These are phyloP conservation scores for Diachasma alloeum DNA, from an alignment of 1,140 invertebrate genomes.

Conservation along the genomic window DNA sequence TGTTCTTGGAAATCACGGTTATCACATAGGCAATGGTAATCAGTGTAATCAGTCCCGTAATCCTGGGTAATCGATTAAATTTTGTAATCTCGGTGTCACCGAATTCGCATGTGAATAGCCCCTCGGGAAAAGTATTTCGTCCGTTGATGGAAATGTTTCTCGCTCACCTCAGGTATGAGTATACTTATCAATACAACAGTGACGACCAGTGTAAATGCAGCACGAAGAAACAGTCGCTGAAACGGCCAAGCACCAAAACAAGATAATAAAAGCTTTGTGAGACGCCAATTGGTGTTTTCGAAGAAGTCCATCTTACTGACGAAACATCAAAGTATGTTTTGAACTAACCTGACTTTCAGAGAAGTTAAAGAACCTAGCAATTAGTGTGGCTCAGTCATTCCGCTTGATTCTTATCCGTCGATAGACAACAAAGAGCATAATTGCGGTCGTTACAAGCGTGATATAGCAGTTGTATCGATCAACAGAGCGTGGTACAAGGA, in stretches of 20 bases:
- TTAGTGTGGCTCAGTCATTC: not conserved
- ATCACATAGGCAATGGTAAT: no score
- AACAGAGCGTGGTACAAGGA: no score
- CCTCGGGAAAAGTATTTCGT: no score
- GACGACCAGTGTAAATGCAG: not conserved
- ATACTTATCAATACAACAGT: conserved; percentile 9
- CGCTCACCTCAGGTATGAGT: conserved; percentile 19
- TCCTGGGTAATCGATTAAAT: no score
- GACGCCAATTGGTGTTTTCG: conserved; percentile 11
- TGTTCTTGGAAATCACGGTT: no score
- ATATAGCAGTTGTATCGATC: not conserved
- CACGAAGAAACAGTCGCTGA: not conserved
- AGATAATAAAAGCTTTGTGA: conserved; percentile 16
- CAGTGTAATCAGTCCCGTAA: no score
- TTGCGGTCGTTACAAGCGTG: not conserved
- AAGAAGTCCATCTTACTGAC: conserved; percentile 9
- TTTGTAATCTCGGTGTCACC: no score
- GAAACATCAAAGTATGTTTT: not conserved
- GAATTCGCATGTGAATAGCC: no score
- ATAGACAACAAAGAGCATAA: not conserved
- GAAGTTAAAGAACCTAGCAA: not conserved
- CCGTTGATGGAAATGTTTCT: no score
- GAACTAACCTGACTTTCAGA: not conserved
- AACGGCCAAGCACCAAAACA: conserved; percentile 26
- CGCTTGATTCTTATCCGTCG: not conserved